Evolutionary conservation across 1,140 invertebrate species (phyloP), one percentile per base, ranked within the genome.

Genomic region (Hyphantria cunea): DNA sequence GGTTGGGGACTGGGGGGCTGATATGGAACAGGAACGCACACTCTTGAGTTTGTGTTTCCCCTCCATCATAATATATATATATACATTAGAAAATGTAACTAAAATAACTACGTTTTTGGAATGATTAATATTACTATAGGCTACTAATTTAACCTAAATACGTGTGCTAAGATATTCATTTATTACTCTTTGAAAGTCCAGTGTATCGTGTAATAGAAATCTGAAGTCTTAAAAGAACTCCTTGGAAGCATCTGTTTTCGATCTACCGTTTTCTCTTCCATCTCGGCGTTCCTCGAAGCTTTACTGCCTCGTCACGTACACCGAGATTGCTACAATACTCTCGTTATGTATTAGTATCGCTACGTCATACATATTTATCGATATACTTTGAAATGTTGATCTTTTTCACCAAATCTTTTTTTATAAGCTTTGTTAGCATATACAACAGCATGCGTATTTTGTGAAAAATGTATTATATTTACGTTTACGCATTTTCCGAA

Each of bases 181-280:
- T 34, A 55, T 47, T 41, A 47, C 53, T 6, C 17, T 45, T 13
- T 10, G 34, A 11, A 32, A 11, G 53, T 55, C 53, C 53, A 55
- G 41, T 55, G 53, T 55, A 47, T 55, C 53, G 42, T 47, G 53
- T 55, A 55, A 55, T 55, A 45, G 53, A 41, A 47, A 55, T 25
- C 53, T 15, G 12, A 15, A 60, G 47, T 48, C 42, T 42, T 42
- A 60, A 31, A 39, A 45, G 42, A 48, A 44, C 25, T 45, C 39
- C 37, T 44, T 41, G 52, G 41, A 12, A 54, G 25, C 42, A 47
- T 47, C 25, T 47, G 42, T 55, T 53, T 53, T 47, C 41, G 52
- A 55, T 34, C 12, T 14, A 14, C 10, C 12, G 32, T 47, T 55
- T 55, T 45, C n/a, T 39, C 39, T 32, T 0, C 9, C 12, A 47